A percentile compares a stretch with the other conserved stretches of the same genome.
Conservation (phyloP, 2,113 vertebrate genomes). For the Caloenas nicobarica region DNA sequence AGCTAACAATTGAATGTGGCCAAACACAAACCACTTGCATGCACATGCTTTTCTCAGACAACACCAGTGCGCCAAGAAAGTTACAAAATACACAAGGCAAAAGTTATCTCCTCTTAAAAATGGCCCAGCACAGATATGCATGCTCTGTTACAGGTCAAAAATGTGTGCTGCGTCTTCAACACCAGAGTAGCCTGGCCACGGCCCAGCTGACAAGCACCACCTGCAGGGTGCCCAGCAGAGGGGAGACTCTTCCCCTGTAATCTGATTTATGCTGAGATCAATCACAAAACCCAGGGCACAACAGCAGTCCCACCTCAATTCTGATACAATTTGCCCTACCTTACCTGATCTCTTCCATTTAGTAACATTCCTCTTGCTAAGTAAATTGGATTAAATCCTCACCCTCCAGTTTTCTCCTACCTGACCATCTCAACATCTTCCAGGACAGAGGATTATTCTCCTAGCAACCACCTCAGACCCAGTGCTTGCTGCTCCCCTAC, state of each 20-base stretch:
- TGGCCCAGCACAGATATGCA: fast-evolving
- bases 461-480: neutral
- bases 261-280: neutral
- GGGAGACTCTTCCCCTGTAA: neutral
- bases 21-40: neutral
- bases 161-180: fast-evolving
- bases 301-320: neutral
- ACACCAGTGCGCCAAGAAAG: neutral
- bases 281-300: neutral
- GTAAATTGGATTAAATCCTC: neutral
- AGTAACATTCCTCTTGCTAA: neutral
- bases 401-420: neutral
- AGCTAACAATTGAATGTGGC: neutral
- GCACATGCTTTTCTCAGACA: fast-evolving
- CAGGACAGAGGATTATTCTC: neutral
- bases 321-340: neutral
- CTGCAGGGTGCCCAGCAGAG: neutral
- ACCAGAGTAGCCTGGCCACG: neutral
- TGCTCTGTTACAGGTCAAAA: fast-evolving
- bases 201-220: neutral
- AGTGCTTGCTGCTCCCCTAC: neutral
- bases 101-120: neutral
- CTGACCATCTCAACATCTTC: neutral
- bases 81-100: neutral
- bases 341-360: neutral